These are phyloP conservation scores for Cartodere bifasciata DNA, from an alignment of 2,888 invertebrate species.

Conservation along the genomic window DNA sequence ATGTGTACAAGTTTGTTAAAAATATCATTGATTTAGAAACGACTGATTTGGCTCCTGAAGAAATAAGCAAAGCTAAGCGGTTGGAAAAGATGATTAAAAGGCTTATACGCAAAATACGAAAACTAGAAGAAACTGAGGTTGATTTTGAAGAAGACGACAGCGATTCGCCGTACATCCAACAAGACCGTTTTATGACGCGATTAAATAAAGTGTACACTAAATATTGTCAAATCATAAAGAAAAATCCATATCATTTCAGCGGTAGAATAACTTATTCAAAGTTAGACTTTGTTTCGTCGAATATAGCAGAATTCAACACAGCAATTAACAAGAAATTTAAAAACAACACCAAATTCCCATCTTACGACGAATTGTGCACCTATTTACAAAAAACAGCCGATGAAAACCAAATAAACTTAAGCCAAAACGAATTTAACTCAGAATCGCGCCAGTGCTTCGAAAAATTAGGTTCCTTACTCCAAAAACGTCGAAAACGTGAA, in stretches of 20 bases:
- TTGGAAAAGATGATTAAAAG: constrained; percentile 46
- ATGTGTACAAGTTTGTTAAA: constrained; percentile 19
- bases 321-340: constrained; percentile 26
- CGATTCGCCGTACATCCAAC: constrained; percentile 57
- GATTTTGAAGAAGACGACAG: constrained; percentile 57
- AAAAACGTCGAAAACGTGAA: constrained; percentile 25
- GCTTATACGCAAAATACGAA: constrained; percentile 51
- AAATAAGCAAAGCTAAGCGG: constrained; percentile 18
- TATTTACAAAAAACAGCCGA: constrained; percentile 21
- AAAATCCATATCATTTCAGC: constrained; percentile 23
- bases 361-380: constrained; percentile 25
- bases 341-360: constrained; percentile 25
- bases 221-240: constrained; percentile 23
- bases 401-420: constrained; percentile 19
- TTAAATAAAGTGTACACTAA: constrained; percentile 21
- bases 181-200: constrained; percentile 35
- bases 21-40: constrained; percentile 13
- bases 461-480: constrained; percentile 26
- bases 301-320: constrained; percentile 22
- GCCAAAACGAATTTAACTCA: constrained; percentile 19
- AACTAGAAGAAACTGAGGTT: constrained; percentile 55
- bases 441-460: constrained; percentile 27
- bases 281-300: constrained; percentile 22
- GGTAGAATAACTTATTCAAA: constrained; percentile 22
- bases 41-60: constrained; percentile 16